These are phyloP conservation scores for Leptinotarsa peninsularis DNA, from an alignment of 2,888 invertebrate genomes.

Conservation along the genomic window DNA sequence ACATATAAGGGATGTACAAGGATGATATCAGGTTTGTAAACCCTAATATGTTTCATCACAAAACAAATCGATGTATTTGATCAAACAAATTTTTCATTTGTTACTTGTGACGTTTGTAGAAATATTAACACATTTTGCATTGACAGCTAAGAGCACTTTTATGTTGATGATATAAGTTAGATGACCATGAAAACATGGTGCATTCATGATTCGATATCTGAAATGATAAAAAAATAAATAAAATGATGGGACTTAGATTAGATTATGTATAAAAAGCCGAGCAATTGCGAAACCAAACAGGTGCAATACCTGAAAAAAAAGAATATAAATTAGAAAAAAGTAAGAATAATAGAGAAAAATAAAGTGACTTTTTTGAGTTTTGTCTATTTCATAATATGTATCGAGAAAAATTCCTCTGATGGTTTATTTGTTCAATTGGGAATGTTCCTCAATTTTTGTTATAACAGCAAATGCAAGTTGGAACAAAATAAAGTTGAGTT, in stretches of 20 bases:
- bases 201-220: conserved; percentile 31
- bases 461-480: too few relatives aligned
- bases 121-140: conserved; percentile 33
- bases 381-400: too few relatives aligned
- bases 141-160: conserved; percentile 40
- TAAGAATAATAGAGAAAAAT: neutral
- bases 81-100: conserved; percentile 27
- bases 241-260: conserved; percentile 47
- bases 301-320: conserved; percentile 48
- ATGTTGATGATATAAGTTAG: conserved; percentile 37
- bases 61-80: conserved; percentile 16
- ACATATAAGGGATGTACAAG: conserved; percentile 39
- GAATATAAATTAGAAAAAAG: conserved; percentile 2
- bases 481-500: too few relatives aligned
- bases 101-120: conserved; percentile 28
- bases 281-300: conserved; percentile 51
- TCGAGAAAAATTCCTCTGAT: too few relatives aligned
- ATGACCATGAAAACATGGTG: conserved; percentile 26
- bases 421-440: too few relatives aligned
- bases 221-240: conserved; percentile 56
- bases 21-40: neutral
- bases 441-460: too few relatives aligned
- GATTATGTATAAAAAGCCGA: conserved; percentile 55
- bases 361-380: too few relatives aligned
- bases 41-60: conserved; percentile 6